Base-by-base conservation (phyloP, 2,888 invertebrate genomes). In the Hyposoter didymator region DNA sequence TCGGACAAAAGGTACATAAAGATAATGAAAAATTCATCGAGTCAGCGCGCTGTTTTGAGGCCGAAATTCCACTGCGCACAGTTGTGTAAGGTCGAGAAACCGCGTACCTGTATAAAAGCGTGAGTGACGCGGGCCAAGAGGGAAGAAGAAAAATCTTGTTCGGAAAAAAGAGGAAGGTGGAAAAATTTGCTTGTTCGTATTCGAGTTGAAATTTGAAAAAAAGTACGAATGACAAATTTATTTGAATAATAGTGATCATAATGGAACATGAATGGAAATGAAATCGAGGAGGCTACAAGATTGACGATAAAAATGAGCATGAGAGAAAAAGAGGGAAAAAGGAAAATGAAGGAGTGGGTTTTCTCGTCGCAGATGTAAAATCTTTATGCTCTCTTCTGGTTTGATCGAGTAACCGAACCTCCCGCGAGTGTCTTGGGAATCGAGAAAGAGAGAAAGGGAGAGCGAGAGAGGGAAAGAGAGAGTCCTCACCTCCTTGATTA, bases 381-480 rank as follows among this genome's bases (percentile, higher is more conserved):
- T 45, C 35, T 35, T 55, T 52, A 1, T 17, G 59, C 59, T 74
- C 59, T 74, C 43, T 74, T 74, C 59, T 49, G 43, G 73, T 55
- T 72, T 59, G 55, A 74, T 74, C 74, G 74, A 64, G n/a, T 59
- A 59, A 74, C 43, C 43, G 62, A 75, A 62, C 32, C 45, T 28
- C 22, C 14, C 6, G 69, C 6, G 69, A 55, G 72, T 55, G 45
- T 45, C 74, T 75, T 75, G 17, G 76, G 52, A 52, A 66, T 66
- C 17, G 47, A 43, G 47, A 69, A n/a, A 45, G 64, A 55, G 62
- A 69, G 59, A 39, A 8, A 74, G 64, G 55, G 81, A 74, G 74
- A n/a, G 73, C n/a, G n/a, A 74, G 39, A 66, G 73, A 73, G 75
- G 64, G 76, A 73, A 52, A 72, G 55, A 59, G 75, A 75, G 45